phyloP scores from a whole-genome alignment of 2,888 invertebrate species.

The Noctua fimbriata region DNA sequence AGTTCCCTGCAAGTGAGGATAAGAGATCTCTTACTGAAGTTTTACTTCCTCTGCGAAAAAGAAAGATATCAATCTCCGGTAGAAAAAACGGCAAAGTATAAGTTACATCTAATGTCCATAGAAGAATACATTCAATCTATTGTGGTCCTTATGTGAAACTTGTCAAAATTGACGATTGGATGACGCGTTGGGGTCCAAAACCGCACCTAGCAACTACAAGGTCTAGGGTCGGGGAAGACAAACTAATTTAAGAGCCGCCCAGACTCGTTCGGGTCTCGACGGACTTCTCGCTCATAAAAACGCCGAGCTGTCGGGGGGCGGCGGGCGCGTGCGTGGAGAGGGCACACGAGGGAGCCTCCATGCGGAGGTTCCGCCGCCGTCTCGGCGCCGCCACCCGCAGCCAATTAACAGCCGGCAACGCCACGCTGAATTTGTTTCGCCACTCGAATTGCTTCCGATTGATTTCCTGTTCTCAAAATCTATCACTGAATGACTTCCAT shows the following conservation, averaged over 20 bases:
- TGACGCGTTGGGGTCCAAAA: constrained; percentile 30
- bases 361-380: constrained; percentile 90
- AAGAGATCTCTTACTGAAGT: constrained; percentile 52
- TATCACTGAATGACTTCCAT: constrained; percentile 67
- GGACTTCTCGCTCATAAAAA: constrained; percentile 88
- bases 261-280: constrained; percentile 84
- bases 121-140: neutral
- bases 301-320: constrained; percentile 82
- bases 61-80: constrained; percentile 19
- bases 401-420: constrained; percentile 89
- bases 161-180: constrained; percentile 3
- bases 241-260: constrained; percentile 86
- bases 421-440: constrained; percentile 88
- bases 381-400: constrained; percentile 90
- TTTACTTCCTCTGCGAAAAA: constrained; percentile 34
- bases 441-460: constrained; percentile 89
- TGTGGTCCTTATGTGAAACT: neutral
- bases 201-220: constrained; percentile 76
- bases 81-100: constrained; percentile 13
- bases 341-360: constrained; percentile 82
- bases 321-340: constrained; percentile 81
- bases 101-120: constrained; percentile 16
- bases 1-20: constrained; percentile 66
- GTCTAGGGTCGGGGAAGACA: constrained; percentile 77
- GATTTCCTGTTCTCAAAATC: constrained; percentile 84